Conservation (phyloP, 2,113 vertebrate species). For the Phrynosoma platyrhinos region DNA sequence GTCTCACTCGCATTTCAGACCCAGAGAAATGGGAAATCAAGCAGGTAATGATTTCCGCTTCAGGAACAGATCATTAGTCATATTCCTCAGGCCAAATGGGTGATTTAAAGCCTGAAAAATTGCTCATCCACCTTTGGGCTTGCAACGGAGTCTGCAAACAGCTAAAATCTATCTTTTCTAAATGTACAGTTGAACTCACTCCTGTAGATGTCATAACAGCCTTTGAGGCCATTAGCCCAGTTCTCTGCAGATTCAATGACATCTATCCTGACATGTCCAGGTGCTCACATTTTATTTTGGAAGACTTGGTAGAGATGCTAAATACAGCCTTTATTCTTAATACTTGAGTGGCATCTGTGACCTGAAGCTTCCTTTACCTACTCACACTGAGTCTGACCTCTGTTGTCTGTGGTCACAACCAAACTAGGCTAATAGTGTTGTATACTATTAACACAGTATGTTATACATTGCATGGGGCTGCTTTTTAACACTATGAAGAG, state of each 20-base stretch:
- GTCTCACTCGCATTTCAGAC: slow-evolving; percentile 97
- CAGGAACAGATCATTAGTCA: not conserved
- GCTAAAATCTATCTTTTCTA: not conserved
- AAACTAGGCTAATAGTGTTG: not conserved
- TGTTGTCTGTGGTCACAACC: not conserved
- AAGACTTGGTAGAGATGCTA: not conserved
- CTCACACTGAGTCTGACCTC: not conserved
- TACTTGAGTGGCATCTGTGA: not conserved
- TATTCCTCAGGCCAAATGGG: not conserved
- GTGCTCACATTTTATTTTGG: not conserved
- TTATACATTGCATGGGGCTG: no score
- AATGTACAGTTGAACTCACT: not conserved
- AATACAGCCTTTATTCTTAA: not conserved
- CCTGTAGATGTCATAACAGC: not conserved
- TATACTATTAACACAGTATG: not conserved
- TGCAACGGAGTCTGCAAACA: not conserved
- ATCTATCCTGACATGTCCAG: not conserved
- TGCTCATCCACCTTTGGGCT: not conserved
- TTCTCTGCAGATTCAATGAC: not conserved
- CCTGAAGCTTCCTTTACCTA: not conserved
- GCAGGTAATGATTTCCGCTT: slow-evolving; percentile 80
- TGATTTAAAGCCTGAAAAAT: no score
- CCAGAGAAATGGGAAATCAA: slow-evolving; percentile 99
- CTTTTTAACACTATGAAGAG: not conserved
- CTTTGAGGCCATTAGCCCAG: not conserved